Conservation (phyloP, 2,113 vertebrate species). For the Urocolius indicus region DNA sequence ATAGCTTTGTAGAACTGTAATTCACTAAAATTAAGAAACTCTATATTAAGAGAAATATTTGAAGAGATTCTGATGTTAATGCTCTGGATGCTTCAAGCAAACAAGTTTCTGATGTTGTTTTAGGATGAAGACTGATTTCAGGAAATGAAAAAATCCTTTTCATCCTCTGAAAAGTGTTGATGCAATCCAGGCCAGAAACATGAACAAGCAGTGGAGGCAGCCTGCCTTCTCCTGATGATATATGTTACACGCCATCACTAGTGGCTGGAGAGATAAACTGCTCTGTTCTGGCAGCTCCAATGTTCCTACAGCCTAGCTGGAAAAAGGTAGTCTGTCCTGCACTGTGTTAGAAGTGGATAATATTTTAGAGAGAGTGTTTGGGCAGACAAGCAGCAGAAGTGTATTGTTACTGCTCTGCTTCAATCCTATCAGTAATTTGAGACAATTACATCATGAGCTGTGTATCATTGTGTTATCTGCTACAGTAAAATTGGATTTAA, state of each 20-base stretch:
- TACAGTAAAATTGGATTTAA: conserved; percentile 62
- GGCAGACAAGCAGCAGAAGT: conserved; percentile 36
- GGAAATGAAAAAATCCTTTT: neutral
- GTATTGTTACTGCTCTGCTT: conserved; percentile 51
- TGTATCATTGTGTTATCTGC: conserved; percentile 45
- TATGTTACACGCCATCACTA: neutral
- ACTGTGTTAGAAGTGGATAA: neutral
- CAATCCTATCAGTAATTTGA: conserved; percentile 57
- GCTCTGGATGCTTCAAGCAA: neutral
- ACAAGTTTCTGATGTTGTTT: neutral
- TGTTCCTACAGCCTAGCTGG: neutral
- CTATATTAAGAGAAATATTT: neutral
- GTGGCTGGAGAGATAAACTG: neutral
- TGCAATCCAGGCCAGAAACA: neutral
- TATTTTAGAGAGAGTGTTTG: neutral
- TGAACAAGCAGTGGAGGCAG: neutral
- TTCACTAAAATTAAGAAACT: neutral
- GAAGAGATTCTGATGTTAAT: neutral
- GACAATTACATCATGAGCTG: conserved; percentile 54
- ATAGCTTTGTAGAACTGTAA: neutral
- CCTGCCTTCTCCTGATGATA: neutral
- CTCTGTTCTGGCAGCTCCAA: neutral
- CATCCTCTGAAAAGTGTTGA: neutral
- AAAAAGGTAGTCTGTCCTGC: neutral
- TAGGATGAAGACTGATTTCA: neutral